Percentiles rank a stretch among this genome's conserved stretches.
These are phyloP conservation scores for Drosophila anomalipes DNA, from an alignment of 2,888 invertebrate species.

Conservation along the genomic window DNA sequence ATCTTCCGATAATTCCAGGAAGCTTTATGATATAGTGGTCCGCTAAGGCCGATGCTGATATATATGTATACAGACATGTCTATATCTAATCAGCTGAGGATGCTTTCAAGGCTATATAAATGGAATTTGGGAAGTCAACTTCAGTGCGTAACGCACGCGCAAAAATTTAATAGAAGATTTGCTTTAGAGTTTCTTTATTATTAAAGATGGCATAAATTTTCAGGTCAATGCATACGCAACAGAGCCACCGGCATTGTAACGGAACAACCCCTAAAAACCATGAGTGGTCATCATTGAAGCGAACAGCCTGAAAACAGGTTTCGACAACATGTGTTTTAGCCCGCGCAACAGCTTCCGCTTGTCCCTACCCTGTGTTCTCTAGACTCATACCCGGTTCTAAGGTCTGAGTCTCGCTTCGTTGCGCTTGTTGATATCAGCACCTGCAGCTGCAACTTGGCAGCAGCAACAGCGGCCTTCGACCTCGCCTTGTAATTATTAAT, in stretches of 20 bases:
- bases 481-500: constrained; percentile 33
- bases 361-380: constrained; percentile 30
- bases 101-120: not conserved
- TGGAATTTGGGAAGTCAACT: not conserved
- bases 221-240: constrained; percentile 71
- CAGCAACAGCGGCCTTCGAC: constrained; percentile 31
- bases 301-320: constrained; percentile 64
- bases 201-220: constrained; percentile 50
- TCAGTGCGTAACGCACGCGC: not conserved
- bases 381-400: constrained; percentile 1
- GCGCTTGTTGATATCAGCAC: constrained; percentile 62
- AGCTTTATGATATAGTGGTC: not conserved
- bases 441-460: constrained; percentile 55
- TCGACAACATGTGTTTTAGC: constrained; percentile 66
- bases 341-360: constrained; percentile 63
- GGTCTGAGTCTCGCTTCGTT: constrained; percentile 50
- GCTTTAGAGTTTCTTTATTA: constrained; percentile 14
- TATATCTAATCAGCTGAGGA: not conserved
- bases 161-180: not conserved
- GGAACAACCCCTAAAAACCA: constrained; percentile 59
- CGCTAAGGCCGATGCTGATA: no score
- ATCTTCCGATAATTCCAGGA: not conserved
- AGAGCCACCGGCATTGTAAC: constrained; percentile 31
- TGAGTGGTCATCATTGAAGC: constrained; percentile 26
- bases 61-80: not conserved